Conservation (phyloP, 2,888 invertebrate species). For the Flexamia atlantica region DNA sequence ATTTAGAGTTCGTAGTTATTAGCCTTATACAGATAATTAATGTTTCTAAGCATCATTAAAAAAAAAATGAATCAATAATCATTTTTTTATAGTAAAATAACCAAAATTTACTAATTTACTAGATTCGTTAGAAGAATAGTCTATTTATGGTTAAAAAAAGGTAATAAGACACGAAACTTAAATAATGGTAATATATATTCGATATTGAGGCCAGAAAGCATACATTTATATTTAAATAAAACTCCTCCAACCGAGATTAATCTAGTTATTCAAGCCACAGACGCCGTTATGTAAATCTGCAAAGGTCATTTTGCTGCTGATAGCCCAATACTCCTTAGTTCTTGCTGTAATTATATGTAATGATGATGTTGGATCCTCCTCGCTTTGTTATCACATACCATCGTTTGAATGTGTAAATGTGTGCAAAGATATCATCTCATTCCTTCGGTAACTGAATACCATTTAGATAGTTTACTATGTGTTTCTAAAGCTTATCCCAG, state of each 20-base stretch:
- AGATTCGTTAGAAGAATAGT: no score
- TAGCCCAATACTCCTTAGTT: slow-evolving; percentile 5
- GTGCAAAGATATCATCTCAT: background rate
- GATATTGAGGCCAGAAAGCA: background rate
- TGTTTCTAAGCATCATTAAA: no score
- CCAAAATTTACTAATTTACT: no score
- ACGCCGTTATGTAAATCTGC: slow-evolving; percentile 12
- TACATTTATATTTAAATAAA: slow-evolving; percentile 20
- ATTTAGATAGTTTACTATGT: no score
- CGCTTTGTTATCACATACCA: background rate
- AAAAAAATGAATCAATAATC: no score
- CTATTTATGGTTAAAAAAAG: no score
- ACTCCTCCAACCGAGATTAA: background rate
- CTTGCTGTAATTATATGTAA: slow-evolving; percentile 34
- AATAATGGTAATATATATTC: background rate
- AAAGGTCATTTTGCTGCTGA: slow-evolving; percentile 8
- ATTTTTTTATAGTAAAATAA: no score
- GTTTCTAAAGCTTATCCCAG: no score
- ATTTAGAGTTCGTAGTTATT: no score
- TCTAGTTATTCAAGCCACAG: slow-evolving; percentile 19
- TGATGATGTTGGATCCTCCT: slow-evolving; percentile 13
- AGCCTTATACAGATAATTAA: no score
- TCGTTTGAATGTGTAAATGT: slow-evolving; percentile 8
- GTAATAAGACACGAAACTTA: background rate
- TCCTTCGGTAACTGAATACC: background rate